phyloP scores from a whole-genome alignment of 2,797 vertebrate genomes.

The Spatula clypeata region DNA sequence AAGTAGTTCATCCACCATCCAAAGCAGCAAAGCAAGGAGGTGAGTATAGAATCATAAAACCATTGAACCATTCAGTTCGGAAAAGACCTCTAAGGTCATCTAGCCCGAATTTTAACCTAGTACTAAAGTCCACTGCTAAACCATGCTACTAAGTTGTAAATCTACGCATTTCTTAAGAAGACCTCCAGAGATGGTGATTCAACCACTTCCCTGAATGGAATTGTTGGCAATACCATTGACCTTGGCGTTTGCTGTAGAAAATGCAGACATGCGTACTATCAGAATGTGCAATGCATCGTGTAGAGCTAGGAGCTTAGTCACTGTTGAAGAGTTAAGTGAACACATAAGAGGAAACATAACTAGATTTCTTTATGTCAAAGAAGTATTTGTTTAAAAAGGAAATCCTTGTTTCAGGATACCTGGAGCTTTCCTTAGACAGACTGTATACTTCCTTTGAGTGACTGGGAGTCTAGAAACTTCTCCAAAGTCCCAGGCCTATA shows the following conservation, averaged over 20 bases:
- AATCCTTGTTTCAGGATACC: not conserved
- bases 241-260: not conserved
- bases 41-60: not conserved
- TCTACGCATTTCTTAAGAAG: no score
- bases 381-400: not conserved
- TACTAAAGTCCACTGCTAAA: no score
- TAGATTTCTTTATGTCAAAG: not conserved
- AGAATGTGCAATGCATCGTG: not conserved
- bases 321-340: not conserved
- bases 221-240: accelerated
- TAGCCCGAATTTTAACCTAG: no score
- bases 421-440: not conserved
- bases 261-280: not conserved
- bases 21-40: not conserved
- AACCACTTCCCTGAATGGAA: not conserved
- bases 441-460: not conserved
- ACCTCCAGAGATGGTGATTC: no score
- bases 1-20: not conserved
- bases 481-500: not conserved
- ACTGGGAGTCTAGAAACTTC: not conserved
- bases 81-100: no score
- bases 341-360: not conserved
- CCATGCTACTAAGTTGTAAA: no score
- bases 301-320: not conserved
- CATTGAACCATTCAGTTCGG: no score